A percentile compares a stretch with the other conserved stretches of the same genome.
These are phyloP conservation scores for Solea senegalensis DNA, from an alignment of 2,113 vertebrate species.

Conservation along the genomic window DNA sequence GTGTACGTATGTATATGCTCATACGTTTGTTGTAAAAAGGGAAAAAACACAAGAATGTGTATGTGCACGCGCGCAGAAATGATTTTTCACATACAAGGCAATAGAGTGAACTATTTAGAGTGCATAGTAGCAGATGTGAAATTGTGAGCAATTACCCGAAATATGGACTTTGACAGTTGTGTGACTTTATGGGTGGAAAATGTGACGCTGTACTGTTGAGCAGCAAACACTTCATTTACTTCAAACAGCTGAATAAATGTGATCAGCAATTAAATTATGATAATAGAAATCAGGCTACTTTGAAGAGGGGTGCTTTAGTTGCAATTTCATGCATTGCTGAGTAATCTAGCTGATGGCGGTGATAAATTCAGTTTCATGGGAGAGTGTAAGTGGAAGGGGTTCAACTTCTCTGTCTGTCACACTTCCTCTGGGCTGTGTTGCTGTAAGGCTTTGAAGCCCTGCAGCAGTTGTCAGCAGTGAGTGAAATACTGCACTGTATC, in stretches of 20 bases:
- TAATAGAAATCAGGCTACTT: slow-evolving; percentile 39
- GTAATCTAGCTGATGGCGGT: slow-evolving; percentile 35
- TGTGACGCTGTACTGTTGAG: slow-evolving; percentile 45
- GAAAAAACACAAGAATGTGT: neutral
- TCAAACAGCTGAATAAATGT: slow-evolving; percentile 41
- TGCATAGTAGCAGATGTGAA: slow-evolving; percentile 23
- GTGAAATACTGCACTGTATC: neutral
- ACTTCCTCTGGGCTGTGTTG: neutral
- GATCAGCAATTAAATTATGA: slow-evolving; percentile 36
- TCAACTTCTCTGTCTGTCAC: slow-evolving; percentile 10
- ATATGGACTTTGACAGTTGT: slow-evolving; percentile 7
- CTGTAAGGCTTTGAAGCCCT: slow-evolving; percentile 5
- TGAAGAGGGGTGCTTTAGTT: neutral
- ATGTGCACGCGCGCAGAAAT: neutral
- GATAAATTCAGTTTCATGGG: slow-evolving; percentile 16
- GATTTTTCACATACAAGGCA: neutral
- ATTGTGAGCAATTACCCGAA: slow-evolving; percentile 17
- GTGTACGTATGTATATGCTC: neutral
- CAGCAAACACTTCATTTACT: slow-evolving; percentile 46
- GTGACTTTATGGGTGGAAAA: slow-evolving; percentile 56
- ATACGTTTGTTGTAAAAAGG: neutral
- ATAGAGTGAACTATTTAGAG: neutral
- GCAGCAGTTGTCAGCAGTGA: slow-evolving; percentile 1
- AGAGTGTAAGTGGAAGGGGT: neutral
- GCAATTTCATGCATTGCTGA: slow-evolving; percentile 25